A percentile compares a stretch with the other conserved stretches of the same genome.
Evolutionary conservation across 2,888 invertebrate genomes (phyloP).

Genomic region (Tetrapedia diversipes): DNA sequence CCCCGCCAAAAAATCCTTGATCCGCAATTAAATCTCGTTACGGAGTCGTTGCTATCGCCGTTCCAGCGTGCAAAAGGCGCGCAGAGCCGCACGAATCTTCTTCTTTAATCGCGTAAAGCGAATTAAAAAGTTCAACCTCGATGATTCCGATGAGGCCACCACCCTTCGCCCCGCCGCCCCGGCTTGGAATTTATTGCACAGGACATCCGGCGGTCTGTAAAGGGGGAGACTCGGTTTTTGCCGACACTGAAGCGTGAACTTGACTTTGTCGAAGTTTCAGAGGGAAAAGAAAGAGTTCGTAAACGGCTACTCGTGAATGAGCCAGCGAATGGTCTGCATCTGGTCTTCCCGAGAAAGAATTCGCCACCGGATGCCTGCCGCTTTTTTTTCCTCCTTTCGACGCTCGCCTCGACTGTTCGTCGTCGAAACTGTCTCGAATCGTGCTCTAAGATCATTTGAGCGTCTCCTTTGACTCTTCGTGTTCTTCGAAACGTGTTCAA

Average conservation of each 20-base stretch:
- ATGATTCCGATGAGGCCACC: slow-evolving; percentile 17
- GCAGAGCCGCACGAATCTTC: neutral
- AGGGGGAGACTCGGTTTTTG: slow-evolving; percentile 26
- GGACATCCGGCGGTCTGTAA: slow-evolving; percentile 50
- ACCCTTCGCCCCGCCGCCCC: neutral
- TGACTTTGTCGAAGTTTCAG: slow-evolving; percentile 55
- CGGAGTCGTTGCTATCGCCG: slow-evolving; percentile 3
- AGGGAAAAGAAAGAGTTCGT: slow-evolving; percentile 23
- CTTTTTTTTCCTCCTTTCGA: neutral
- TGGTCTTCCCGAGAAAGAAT: slow-evolving; percentile 48
- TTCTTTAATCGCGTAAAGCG: slow-evolving; percentile 15
- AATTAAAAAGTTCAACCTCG: slow-evolving; percentile 31
- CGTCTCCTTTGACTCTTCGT: neutral
- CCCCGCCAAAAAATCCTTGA: neutral
- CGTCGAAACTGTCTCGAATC: slow-evolving; percentile 2
- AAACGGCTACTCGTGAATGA: slow-evolving; percentile 56
- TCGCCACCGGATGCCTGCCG: slow-evolving; percentile 48
- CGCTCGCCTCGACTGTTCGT: slow-evolving; percentile 10
- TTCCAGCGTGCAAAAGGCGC: neutral
- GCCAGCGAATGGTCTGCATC: slow-evolving; percentile 51
- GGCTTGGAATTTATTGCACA: slow-evolving; percentile 28
- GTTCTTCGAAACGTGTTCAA: neutral
- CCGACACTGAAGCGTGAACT: slow-evolving; percentile 44
- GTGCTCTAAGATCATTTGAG: neutral
- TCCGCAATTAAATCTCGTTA: neutral